Evolutionary conservation across 2,113 vertebrate genomes (phyloP), one percentile per base, ranked within the genome.

Genomic region (Conger conger): DNA sequence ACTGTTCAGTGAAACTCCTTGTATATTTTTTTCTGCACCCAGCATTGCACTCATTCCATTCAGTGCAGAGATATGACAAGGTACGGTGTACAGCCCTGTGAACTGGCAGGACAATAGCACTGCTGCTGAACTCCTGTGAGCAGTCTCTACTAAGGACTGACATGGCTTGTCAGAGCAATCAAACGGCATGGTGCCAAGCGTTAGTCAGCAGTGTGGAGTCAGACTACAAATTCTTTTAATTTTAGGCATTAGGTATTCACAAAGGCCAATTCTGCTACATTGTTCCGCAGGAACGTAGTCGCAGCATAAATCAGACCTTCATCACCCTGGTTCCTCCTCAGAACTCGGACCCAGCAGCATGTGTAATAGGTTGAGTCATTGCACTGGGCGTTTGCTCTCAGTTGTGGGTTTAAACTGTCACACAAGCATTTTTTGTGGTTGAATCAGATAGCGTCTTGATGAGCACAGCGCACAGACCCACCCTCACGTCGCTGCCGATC

Each of bases 401-500:
- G 57, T 73, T 73, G 2, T 63, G 27, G 68, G 68, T 33, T n/a
- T 73, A 73, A 33, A n/a, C n/a, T 63, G n/a, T 68, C 37, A 84
- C 63, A 83, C 82, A 88, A 83, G 45, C 5, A 30, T 76, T 76
- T 81, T 84, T 80, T 80, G 20, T 63, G 63, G 42, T 76, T 15
- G 81, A 38, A 6, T n/a, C 30, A 54, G 1, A 60, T 9, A 30
- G n/a, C 42, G 81, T 42, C 27, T 50, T 17, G 45, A 40, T 50
- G 16, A 17, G 83, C 53, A 16, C 68, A 82, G 36, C 37, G 30
- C 18, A 45, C 36, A 9, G 6, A 84, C 91, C 87, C 93, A 99
- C 97, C 95, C 96, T 93, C 86, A 95, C 92, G 86, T 98, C 96
- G 6, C 94, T 96, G 78, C 97, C 97, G 1, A 93, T 93, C 85